Evolutionary conservation across 2,888 invertebrate species (phyloP).

Genomic region (Lysandra bellargus): DNA sequence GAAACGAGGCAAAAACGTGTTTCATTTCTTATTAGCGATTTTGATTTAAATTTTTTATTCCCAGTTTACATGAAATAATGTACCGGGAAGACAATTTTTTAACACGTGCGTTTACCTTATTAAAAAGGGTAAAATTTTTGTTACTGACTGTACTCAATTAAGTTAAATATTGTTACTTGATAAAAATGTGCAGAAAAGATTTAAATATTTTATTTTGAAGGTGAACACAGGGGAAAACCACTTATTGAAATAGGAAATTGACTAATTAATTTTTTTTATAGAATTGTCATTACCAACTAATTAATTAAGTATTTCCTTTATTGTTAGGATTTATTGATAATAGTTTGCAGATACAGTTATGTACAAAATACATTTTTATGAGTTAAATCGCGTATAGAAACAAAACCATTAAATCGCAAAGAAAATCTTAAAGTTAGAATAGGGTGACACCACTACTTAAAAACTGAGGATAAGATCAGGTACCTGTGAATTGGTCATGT

Average conservation of each 20-base stretch:
- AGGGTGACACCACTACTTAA: constrained; percentile 27
- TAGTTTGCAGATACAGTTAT: neutral
- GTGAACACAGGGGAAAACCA: neutral
- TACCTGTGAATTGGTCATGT: constrained; percentile 84
- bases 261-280: too few relatives aligned
- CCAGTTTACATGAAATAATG: neutral
- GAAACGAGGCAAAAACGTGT: constrained; percentile 31
- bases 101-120: too few relatives aligned
- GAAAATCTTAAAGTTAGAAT: neutral
- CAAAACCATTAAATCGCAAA: neutral
- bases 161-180: too few relatives aligned
- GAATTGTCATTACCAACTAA: too few relatives aligned
- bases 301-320: neutral
- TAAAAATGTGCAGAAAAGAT: too few relatives aligned
- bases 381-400: neutral
- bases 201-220: too few relatives aligned
- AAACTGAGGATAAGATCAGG: constrained; percentile 48
- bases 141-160: too few relatives aligned
- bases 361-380: neutral
- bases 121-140: too few relatives aligned
- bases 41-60: neutral
- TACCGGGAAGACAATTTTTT: too few relatives aligned
- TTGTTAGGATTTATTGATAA: neutral
- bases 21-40: neutral
- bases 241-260: constrained; percentile 1